Evolutionary conservation across 1,140 invertebrate species (phyloP).

Genomic region (Procambarus virginalis): DNA sequence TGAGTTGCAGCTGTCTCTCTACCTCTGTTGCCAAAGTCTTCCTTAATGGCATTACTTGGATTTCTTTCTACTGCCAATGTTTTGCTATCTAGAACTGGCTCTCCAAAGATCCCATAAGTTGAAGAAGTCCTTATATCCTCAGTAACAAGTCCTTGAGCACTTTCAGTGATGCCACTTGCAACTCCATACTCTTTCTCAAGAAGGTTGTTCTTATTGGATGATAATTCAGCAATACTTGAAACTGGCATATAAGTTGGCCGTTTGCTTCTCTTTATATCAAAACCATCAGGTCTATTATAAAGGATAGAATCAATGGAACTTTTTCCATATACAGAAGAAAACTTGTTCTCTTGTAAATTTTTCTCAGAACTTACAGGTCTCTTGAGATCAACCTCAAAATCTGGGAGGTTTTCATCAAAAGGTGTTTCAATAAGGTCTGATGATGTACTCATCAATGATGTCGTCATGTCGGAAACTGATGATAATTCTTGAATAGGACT

Average conservation of each 20-base stretch:
- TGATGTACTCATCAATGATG: conserved; percentile 55
- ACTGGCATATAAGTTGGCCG: background rate
- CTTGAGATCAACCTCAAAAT: conserved; percentile 32
- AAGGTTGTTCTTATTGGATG: conserved; percentile 6
- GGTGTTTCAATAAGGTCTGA: conserved; percentile 56
- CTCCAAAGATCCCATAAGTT: background rate
- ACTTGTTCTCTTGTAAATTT: conserved; percentile 13
- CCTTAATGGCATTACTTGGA: conserved; percentile 20
- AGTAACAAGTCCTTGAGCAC: background rate
- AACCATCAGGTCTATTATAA: conserved; percentile 7
- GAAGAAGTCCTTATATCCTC: background rate
- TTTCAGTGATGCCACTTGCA: background rate
- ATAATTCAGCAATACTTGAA: background rate
- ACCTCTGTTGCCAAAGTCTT: conserved; percentile 11
- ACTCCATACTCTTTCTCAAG: conserved; percentile 31
- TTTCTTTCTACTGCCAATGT: background rate
- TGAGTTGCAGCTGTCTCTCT: background rate
- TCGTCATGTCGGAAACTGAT: conserved; percentile 52
- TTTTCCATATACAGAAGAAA: conserved; percentile 20
- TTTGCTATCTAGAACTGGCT: background rate
- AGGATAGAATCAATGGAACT: conserved; percentile 38
- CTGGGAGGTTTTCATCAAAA: conserved; percentile 57
- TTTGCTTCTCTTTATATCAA: background rate
- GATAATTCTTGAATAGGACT: conserved; percentile 50
- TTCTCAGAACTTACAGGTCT: conserved; percentile 18